phyloP scores from a whole-genome alignment of 2,113 vertebrate genomes.

The Struthio camelus region DNA sequence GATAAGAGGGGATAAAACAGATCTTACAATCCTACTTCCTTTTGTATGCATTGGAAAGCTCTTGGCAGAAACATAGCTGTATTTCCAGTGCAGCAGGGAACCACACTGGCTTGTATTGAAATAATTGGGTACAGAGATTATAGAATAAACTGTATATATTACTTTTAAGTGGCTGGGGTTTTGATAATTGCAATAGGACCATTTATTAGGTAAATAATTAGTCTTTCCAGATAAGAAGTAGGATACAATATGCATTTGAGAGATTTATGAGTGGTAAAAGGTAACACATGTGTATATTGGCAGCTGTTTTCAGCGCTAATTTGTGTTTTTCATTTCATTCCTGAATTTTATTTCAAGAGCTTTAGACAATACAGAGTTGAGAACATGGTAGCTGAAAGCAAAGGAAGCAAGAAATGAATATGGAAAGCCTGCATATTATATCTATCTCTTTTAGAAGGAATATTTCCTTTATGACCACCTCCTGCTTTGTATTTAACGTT shows the following conservation, averaged over 20 bases:
- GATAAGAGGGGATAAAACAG: constrained; percentile 1
- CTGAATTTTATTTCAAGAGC: constrained; percentile 62
- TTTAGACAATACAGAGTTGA: constrained; percentile 33
- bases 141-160: neutral
- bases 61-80: constrained; percentile 18
- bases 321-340: constrained; percentile 30
- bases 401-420: constrained; percentile 33
- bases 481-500: constrained; percentile 71
- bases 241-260: neutral
- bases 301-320: constrained; percentile 33
- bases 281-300: neutral
- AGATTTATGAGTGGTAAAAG: constrained; percentile 28
- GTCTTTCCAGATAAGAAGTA: neutral
- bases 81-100: constrained; percentile 4
- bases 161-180: neutral
- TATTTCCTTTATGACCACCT: constrained; percentile 57
- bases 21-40: neutral
- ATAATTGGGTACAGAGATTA: neutral
- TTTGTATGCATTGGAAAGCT: neutral
- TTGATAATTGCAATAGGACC: neutral
- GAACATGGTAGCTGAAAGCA: constrained; percentile 41
- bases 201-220: constrained; percentile 15
- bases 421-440: constrained; percentile 44
- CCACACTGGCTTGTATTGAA: neutral
- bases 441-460: constrained; percentile 52